phyloP scores from a whole-genome alignment of 1,140 invertebrate genomes.

The Tetramorium alpestre region DNA sequence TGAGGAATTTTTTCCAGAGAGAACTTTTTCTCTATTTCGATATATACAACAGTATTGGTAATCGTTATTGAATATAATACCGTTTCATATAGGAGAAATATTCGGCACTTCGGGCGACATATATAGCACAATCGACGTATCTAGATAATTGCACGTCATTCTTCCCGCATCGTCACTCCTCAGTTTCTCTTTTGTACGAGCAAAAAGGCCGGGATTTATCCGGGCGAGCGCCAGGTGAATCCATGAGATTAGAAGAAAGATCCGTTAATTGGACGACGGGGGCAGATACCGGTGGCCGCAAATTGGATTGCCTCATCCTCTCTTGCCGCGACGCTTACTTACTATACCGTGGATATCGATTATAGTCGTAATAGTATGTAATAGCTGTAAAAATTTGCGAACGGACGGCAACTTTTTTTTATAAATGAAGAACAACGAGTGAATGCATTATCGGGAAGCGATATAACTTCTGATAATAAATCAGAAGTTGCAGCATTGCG shows the following conservation, averaged over 20 bases:
- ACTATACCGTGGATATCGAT: constrained; percentile 66
- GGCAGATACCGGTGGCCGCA: constrained; percentile 34
- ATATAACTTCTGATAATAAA: not conserved
- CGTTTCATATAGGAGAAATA: not conserved
- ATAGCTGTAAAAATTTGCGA: constrained; percentile 52
- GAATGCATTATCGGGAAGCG: not conserved
- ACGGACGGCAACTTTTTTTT: constrained; percentile 30
- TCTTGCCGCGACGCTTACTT: constrained; percentile 60
- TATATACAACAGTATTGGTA: constrained; percentile 6
- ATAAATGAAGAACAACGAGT: constrained; percentile 11
- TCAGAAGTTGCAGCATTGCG: not conserved
- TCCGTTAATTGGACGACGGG: constrained; percentile 65
- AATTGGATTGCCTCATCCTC: constrained; percentile 65
- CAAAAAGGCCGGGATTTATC: constrained; percentile 52
- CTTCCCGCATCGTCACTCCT: constrained; percentile 20
- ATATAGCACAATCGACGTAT: constrained; percentile 19
- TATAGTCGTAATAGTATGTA: constrained; percentile 69
- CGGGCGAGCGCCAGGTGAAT: constrained; percentile 31
- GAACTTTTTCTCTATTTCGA: not conserved
- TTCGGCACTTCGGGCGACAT: constrained; percentile 20
- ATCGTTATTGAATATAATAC: constrained; percentile 35
- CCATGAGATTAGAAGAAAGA: constrained; percentile 67
- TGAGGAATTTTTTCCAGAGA: not conserved
- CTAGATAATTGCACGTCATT: constrained; percentile 63
- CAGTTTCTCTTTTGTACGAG: constrained; percentile 49